Evolutionary conservation across 2,113 vertebrate species (phyloP).

Genomic region (Eretmochelys imbricata): DNA sequence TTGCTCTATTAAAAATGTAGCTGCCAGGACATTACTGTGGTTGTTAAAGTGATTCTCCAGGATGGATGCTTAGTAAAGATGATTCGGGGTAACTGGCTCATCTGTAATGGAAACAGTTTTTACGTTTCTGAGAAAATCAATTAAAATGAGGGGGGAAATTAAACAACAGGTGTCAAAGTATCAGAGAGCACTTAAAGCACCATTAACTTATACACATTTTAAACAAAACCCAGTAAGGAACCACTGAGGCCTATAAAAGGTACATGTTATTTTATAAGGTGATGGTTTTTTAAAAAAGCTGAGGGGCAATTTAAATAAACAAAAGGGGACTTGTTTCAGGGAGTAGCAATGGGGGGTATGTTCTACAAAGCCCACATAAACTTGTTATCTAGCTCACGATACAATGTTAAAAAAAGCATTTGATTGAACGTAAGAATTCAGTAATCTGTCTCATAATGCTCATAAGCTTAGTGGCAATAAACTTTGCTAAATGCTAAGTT

Average conservation of each 20-base stretch:
- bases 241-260: background rate
- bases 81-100: background rate
- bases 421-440: slow-evolving; percentile 42
- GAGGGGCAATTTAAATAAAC: background rate
- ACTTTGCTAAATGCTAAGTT: slow-evolving; percentile 71
- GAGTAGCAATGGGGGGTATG: background rate
- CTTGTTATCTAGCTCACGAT: background rate
- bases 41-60: background rate
- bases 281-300: background rate
- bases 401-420: slow-evolving; percentile 53
- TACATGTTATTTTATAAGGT: background rate
- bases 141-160: background rate
- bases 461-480: slow-evolving; percentile 68
- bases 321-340: background rate
- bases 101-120: background rate
- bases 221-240: background rate
- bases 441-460: slow-evolving; percentile 67
- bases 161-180: slow-evolving; percentile 19
- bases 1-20: background rate
- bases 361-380: background rate
- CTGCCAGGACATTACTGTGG: background rate
- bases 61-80: background rate
- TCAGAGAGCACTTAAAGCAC: background rate
- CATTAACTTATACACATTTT: slow-evolving; percentile 4
- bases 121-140: background rate